Evolutionary conservation across 2,113 vertebrate species (phyloP).

Genomic region (Lagopus muta): DNA sequence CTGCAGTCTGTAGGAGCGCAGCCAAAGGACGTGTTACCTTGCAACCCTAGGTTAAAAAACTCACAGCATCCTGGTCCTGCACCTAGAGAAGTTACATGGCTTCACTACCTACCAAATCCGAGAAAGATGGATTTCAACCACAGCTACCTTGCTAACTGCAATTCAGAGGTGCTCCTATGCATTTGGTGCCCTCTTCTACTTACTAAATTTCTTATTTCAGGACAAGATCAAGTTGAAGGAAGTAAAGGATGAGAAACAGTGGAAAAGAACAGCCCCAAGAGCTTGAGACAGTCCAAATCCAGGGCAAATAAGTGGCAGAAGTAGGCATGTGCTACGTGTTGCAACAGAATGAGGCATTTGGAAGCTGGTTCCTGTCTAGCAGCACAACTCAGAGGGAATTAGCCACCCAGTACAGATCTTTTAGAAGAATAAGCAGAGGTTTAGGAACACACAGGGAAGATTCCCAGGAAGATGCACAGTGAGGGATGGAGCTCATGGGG

Average conservation of each 20-base stretch:
- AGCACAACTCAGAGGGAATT: not conserved
- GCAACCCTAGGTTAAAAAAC: not conserved
- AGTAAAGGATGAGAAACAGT: not conserved
- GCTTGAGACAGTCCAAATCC: not conserved
- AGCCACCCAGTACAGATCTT: not conserved
- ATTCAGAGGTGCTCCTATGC: not conserved
- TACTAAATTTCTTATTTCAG: not conserved
- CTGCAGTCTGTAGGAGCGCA: not conserved
- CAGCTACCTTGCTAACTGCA: not conserved
- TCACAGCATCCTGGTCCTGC: not conserved
- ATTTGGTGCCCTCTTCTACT: not conserved
- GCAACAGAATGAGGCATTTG: accelerated
- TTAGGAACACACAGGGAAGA: not conserved
- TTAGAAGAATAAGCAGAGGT: not conserved
- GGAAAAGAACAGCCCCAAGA: not conserved
- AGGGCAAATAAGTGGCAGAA: not conserved
- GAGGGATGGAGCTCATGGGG: not conserved
- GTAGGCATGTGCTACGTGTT: not conserved
- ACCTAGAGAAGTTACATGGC: accelerated
- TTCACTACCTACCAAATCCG: accelerated
- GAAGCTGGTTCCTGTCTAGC: not conserved
- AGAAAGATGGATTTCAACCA: accelerated
- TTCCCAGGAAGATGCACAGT: not conserved
- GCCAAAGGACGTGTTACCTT: not conserved
- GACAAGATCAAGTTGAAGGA: not conserved